Percentiles rank a stretch among this genome's conserved stretches.
Evolutionary conservation across 35 echinoderm and acorn worm genomes (phyloP).

Genomic region (Strongylocentrotus purpuratus): DNA sequence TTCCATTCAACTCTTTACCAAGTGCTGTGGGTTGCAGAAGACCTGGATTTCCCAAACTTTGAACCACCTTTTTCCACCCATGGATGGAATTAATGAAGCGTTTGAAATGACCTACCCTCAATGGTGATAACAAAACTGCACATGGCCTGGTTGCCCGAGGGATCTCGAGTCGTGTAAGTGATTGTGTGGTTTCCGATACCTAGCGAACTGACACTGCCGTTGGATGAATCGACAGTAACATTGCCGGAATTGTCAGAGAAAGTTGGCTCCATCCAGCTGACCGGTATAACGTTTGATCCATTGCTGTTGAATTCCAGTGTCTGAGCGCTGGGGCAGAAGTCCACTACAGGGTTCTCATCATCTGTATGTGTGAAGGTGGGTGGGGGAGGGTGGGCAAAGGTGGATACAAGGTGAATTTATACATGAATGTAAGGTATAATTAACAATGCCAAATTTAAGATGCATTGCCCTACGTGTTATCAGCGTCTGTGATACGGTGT

Average conservation of each 20-base stretch:
- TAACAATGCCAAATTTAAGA: background rate
- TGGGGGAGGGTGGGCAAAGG: background rate
- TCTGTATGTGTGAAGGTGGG: background rate
- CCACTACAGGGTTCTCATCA: conserved; percentile 20
- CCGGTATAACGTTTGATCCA: background rate
- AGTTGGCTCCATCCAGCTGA: conserved; percentile 31
- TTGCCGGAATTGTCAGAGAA: conserved; percentile 45
- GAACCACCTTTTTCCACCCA: too few species aligned
- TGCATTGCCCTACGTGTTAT: too few species aligned
- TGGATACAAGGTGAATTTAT: background rate
- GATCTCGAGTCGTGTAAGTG: conserved; percentile 42
- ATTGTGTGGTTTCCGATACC: conserved; percentile 26
- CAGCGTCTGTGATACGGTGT: too few species aligned
- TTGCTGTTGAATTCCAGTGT: background rate
- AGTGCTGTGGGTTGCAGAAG: too few species aligned
- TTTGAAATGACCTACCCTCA: conserved; percentile 36
- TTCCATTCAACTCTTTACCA: too few species aligned
- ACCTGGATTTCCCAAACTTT: too few species aligned
- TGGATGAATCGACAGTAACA: conserved; percentile 8
- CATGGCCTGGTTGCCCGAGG: background rate
- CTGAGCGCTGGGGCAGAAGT: background rate
- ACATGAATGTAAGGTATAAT: background rate
- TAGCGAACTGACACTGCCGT: background rate
- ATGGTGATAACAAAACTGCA: conserved; percentile 61
- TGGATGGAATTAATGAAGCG: too few species aligned